A percentile compares a stretch with the other conserved stretches of the same genome.
phyloP scores from a whole-genome alignment of 2,113 vertebrate species.

The Cynocephalus volans region DNA sequence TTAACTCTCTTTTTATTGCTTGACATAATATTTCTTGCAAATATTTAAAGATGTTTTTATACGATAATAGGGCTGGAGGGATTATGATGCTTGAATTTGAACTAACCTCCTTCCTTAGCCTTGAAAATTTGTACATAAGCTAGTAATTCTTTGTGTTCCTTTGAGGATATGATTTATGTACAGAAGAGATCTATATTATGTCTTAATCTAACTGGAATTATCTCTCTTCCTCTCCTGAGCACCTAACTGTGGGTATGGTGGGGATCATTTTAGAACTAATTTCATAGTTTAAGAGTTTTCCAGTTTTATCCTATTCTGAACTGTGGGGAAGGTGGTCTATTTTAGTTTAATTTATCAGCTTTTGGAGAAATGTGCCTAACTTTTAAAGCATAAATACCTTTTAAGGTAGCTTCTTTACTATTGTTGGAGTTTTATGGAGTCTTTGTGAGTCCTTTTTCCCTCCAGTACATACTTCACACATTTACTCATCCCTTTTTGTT shows the following conservation, averaged over 20 bases:
- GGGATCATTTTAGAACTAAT: background rate
- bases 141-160: slow-evolving; percentile 28
- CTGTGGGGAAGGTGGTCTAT: background rate
- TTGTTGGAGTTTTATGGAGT: background rate
- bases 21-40: slow-evolving; percentile 17
- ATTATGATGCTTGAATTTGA: slow-evolving; percentile 21
- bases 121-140: slow-evolving; percentile 50
- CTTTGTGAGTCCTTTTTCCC: background rate
- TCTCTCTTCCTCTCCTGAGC: slow-evolving; percentile 23
- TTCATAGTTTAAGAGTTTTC: slow-evolving; percentile 38
- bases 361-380: slow-evolving; percentile 8
- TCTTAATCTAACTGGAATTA: slow-evolving; percentile 27
- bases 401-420: slow-evolving; percentile 29
- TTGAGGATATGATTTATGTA: slow-evolving; percentile 15
- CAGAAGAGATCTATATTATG: background rate
- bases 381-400: slow-evolving; percentile 1
- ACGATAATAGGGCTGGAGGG: slow-evolving; percentile 32
- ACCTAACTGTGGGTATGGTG: background rate
- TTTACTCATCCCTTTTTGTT: background rate
- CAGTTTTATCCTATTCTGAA: slow-evolving; percentile 41
- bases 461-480: background rate
- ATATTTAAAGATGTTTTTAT: slow-evolving; percentile 54
- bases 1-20: slow-evolving; percentile 20
- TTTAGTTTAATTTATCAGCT: slow-evolving; percentile 54
- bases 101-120: background rate